These are phyloP conservation scores for Bujurquina vittata DNA, from an alignment of 2,113 vertebrate species.

Conservation along the genomic window DNA sequence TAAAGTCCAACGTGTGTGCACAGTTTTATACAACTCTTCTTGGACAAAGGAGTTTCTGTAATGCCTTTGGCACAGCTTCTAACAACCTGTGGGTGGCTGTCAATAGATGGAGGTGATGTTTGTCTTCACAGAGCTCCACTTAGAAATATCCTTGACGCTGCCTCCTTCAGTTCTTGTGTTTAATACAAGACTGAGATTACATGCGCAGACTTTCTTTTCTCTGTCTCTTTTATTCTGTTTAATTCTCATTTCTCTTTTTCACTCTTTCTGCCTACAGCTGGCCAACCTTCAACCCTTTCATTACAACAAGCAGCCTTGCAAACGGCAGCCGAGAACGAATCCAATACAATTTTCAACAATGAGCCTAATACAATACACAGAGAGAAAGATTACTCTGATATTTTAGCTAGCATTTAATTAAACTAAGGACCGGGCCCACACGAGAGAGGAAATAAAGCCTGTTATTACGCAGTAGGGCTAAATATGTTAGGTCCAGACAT, in stretches of 20 bases:
- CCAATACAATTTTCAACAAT: slow-evolving; percentile 47
- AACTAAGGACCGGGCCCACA: slow-evolving; percentile 47
- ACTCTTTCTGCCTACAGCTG: slow-evolving; percentile 1
- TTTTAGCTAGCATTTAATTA: slow-evolving; percentile 76
- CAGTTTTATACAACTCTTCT: slow-evolving; percentile 3
- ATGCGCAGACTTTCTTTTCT: slow-evolving; percentile 1
- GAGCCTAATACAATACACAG: slow-evolving; percentile 43
- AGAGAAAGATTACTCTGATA: slow-evolving; percentile 60
- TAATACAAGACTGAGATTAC: slow-evolving; percentile 29
- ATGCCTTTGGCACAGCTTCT: slow-evolving; percentile 29
- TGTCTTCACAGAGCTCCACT: slow-evolving; percentile 46
- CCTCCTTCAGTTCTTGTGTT: slow-evolving; percentile 40
- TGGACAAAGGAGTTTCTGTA: background rate
- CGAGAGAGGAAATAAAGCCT: slow-evolving; percentile 64
- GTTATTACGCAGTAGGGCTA: slow-evolving; percentile 73
- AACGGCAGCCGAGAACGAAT: slow-evolving; percentile 22
- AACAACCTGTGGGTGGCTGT: slow-evolving; percentile 51
- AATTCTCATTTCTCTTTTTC: slow-evolving; percentile 1
- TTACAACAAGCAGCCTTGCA: slow-evolving; percentile 15
- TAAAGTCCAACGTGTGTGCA: background rate
- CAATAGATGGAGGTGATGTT: slow-evolving; percentile 51
- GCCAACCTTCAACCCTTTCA: slow-evolving; percentile 13
- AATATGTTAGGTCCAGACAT: slow-evolving; percentile 70
- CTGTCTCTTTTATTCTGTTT: background rate
- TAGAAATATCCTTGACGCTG: slow-evolving; percentile 50